Base-by-base conservation (phyloP, 1,140 invertebrate genomes). In the Ericerus pela region DNA sequence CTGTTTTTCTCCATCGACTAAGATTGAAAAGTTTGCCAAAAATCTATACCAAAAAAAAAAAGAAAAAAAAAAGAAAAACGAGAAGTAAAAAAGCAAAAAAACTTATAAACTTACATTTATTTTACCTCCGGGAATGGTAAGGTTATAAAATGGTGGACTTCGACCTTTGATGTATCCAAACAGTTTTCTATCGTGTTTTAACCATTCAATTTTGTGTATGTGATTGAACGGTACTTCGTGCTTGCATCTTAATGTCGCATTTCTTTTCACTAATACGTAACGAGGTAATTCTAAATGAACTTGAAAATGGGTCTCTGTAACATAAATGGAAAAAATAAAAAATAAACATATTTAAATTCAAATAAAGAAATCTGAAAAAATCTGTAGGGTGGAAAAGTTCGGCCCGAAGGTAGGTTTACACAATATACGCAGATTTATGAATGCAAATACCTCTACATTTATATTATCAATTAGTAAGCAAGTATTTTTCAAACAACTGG, bases 161-260 rank as follows among this genome's bases (percentile, higher is more conserved):
- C 83, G 75, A 56, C 80, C 81, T 59, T 78, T 79, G 65, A 86
- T 79, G 68, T 82, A 88, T 68, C 84, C 79, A 64, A 85, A 82
- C 68, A 88, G 81, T 69, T 84, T 86, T 65, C 75, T 76, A 64
- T 77, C 77, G 62, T 77, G 76, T 63, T 82, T 81, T 54, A 79
- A 73, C 79, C 84, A 88, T 66, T 84, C 82, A 58, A 76, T 70
- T 63, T 74, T 73, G 65, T 71, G 69, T 36, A 75, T 63, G 58
- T 68, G 61, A 38, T 65, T 66, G 11, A 68, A 64, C 37, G 66
- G 55, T 36, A 73, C 69, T 58, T 59, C 70, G 61, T 76, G 71
- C 57, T 73, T 69, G 65, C 74, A 75, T 59, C 60, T 62, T 30
- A 76, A 62, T 38, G 61, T 64, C 27, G 69, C 73, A 24, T 67